phyloP scores from a whole-genome alignment of 2,888 invertebrate genomes.

The Drosophila mimica region DNA sequence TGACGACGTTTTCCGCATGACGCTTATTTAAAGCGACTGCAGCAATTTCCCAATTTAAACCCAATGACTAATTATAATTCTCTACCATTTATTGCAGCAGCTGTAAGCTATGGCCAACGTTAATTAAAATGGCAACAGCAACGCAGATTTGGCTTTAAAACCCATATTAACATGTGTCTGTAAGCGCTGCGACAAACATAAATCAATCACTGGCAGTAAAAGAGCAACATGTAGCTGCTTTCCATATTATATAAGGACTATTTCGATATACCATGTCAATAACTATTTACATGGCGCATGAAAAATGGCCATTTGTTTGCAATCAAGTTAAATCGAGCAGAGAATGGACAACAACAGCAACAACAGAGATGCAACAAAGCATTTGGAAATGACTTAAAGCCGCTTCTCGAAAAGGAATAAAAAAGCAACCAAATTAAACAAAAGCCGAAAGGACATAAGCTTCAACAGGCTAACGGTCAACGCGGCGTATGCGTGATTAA shows the following conservation, averaged over 20 bases:
- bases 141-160: slow-evolving; percentile 11
- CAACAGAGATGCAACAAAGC: slow-evolving; percentile 27
- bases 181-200: slow-evolving; percentile 23
- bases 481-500: slow-evolving; percentile 74
- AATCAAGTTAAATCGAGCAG: slow-evolving; percentile 54
- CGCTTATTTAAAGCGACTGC: slow-evolving; percentile 24
- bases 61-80: slow-evolving; percentile 70
- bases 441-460: slow-evolving; percentile 45
- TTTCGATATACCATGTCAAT: slow-evolving; percentile 63
- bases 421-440: slow-evolving; percentile 32
- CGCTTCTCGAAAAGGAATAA: slow-evolving; percentile 51
- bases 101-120: slow-evolving; percentile 50
- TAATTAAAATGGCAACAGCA: slow-evolving; percentile 56
- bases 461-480: slow-evolving; percentile 25
- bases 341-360: slow-evolving; percentile 38
- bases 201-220: slow-evolving; percentile 57
- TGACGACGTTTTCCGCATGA: slow-evolving; percentile 21
- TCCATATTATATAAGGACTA: slow-evolving; percentile 23
- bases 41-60: slow-evolving; percentile 35
- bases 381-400: slow-evolving; percentile 67
- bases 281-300: slow-evolving; percentile 72
- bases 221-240: slow-evolving; percentile 59
- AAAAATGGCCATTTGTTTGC: slow-evolving; percentile 68
- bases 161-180: neutral
- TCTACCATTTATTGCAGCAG: slow-evolving; percentile 49